phyloP scores from a whole-genome alignment of 2,797 vertebrate genomes.

The Oreonectes daqikongensis region DNA sequence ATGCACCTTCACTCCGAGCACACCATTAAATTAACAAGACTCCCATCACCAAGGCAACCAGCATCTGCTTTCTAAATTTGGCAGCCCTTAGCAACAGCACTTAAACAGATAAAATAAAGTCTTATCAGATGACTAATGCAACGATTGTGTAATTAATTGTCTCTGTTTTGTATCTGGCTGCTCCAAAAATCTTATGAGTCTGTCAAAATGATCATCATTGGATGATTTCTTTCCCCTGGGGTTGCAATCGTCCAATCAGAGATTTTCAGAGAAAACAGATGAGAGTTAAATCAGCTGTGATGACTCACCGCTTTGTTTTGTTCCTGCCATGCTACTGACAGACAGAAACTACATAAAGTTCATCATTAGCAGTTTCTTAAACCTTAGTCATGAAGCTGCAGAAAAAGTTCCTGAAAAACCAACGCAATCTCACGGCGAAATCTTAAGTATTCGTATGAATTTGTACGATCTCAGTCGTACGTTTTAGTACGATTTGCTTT shows the following conservation, averaged over 20 bases:
- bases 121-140: too few species aligned
- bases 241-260: constrained; percentile 11
- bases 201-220: constrained; percentile 12
- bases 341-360: neutral
- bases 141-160: too few species aligned
- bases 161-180: too few species aligned
- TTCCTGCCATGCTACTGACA: constrained; percentile 14
- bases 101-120: constrained; percentile 7
- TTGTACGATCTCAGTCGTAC: too few species aligned
- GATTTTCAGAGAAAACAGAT: neutral
- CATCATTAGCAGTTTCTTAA: constrained; percentile 7
- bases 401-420: neutral
- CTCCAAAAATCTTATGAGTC: too few species aligned
- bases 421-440: too few species aligned
- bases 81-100: neutral
- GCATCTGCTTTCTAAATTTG: constrained; percentile 2
- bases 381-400: constrained; percentile 11
- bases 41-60: constrained; percentile 29
- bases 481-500: too few species aligned
- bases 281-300: constrained; percentile 44
- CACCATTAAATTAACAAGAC: constrained; percentile 17
- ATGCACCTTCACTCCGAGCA: constrained; percentile 3
- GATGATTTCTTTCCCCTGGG: neutral
- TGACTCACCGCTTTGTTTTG: constrained; percentile 49
- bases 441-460: too few species aligned